Base-by-base conservation (phyloP, 2,797 vertebrate species). In the Moxostoma hubbsi region DNA sequence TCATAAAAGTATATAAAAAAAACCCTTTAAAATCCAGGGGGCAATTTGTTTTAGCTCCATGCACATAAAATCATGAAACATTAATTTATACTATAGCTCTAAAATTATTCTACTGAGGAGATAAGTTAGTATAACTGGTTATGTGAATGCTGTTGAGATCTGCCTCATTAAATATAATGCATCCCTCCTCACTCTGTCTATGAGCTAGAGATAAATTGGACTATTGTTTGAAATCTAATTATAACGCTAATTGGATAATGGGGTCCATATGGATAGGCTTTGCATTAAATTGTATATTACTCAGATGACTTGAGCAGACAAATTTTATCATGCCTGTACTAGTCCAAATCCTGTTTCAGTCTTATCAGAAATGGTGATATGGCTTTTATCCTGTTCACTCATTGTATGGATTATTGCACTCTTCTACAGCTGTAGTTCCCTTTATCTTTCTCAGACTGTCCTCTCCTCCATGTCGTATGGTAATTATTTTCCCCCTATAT, bases 211-310 rank as follows among this genome's bases (percentile, higher is more conserved):
- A 75, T 65, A 57, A 36, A 24, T 12, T 75, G 43, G 62, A 75
- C 53, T 57, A 55, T 5, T 47, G 73, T 46, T 12, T 64, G 13
- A n/a, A 58, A 58, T 49, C 53, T 58, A 76, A 76, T 76, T 76
- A 58, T 12, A 57, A 5, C 6, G 4, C 16, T 67, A 67, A 67
- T 76, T 76, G 53, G 45, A 54, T 67, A 76, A 76, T 36, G 16
- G 63, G 74, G 53, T 76, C 53, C 63, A 67, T 76, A 67, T 58
- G 67, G 45, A 58, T 49, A 76, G 43, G 74, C 53, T 13, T 66
- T 66, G 43, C 62, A 66, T 66, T 75, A 57, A 76, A 58, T 49
- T 1, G 5, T 67, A 57, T 76, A 58, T 76, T 58, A 76, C 51
- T 62, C 53, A 57, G 61, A 57, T 67, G 53, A 67, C n/a, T 75